These are phyloP conservation scores for Geotrypetes seraphini DNA, from an alignment of 2,797 vertebrate species.

Conservation along the genomic window DNA sequence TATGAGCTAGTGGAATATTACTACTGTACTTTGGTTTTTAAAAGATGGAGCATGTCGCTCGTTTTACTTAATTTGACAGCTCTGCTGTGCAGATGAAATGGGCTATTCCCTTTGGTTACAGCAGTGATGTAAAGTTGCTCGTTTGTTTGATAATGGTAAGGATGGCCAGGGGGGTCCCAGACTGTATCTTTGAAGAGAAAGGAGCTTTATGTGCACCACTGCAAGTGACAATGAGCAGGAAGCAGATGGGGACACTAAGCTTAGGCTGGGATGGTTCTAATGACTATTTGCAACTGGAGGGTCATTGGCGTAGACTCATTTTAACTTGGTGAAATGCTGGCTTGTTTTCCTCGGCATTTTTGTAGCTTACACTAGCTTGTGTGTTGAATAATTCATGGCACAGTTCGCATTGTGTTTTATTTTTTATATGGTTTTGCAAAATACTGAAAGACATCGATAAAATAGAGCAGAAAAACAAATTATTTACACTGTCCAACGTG, in stretches of 20 bases:
- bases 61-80: not conserved
- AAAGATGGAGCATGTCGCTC: not conserved
- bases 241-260: fast-evolving
- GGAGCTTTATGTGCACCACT: fast-evolving
- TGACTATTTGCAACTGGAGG: not conserved
- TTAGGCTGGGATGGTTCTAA: fast-evolving
- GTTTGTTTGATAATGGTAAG: not conserved
- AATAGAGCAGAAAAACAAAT: too few relatives aligned
- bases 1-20: not conserved
- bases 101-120: not conserved
- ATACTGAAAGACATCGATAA: too few relatives aligned
- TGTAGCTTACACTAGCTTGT: conserved; percentile 1
- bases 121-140: fast-evolving
- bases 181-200: not conserved
- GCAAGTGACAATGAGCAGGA: not conserved
- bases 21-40: not conserved
- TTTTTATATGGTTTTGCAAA: too few relatives aligned
- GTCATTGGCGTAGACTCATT: too few relatives aligned
- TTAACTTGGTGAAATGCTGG: not conserved
- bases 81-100: not conserved
- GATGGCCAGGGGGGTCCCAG: not conserved
- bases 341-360: not conserved
- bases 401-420: too few relatives aligned
- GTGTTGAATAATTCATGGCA: conserved; percentile 25
- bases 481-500: too few relatives aligned